Conservation (phyloP, 2,113 vertebrate species). For the Mus pahari region DNA sequence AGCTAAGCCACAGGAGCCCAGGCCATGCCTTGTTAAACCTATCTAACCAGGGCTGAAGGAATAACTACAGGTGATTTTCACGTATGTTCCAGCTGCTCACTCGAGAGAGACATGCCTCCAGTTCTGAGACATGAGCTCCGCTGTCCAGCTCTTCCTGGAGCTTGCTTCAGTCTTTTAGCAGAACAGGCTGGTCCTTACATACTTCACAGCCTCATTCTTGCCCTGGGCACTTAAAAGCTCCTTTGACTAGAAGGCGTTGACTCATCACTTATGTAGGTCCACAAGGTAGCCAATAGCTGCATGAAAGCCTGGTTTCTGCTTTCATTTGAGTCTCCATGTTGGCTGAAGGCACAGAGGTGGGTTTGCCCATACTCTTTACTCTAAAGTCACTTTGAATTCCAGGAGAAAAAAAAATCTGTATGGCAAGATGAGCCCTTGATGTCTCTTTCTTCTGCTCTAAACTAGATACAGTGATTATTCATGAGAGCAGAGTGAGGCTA, state of each 20-base stretch:
- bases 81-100: background rate
- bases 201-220: background rate
- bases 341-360: background rate
- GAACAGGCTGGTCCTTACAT: background rate
- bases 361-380: too few species aligned
- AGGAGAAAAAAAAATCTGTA: background rate
- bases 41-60: background rate
- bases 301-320: background rate
- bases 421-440: background rate
- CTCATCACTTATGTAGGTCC: background rate
- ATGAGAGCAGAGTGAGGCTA: too few species aligned
- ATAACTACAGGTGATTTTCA: background rate
- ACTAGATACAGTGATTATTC: background rate
- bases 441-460: too few species aligned
- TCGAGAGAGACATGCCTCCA: background rate
- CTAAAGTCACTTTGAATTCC: background rate
- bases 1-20: background rate
- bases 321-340: background rate
- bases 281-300: background rate
- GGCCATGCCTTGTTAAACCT: background rate
- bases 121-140: background rate
- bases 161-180: background rate
- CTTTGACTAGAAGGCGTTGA: background rate
- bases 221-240: too few species aligned
- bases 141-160: rapidly evolving